Base-by-base conservation (phyloP, 1,140 invertebrate species). In the Planococcus citri region DNA sequence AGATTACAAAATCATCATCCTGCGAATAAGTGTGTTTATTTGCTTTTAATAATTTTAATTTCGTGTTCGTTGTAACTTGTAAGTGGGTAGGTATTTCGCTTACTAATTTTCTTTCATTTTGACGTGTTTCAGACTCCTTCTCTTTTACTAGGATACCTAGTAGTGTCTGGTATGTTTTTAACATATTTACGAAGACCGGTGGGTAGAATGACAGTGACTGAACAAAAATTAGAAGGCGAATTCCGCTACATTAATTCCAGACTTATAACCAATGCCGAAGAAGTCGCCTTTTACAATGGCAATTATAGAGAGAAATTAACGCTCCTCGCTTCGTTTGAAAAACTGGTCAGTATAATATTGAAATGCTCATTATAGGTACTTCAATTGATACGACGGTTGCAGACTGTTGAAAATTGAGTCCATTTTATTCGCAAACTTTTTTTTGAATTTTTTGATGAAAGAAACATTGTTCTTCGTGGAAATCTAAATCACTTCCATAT, bases 201-300 rank as follows among this genome's bases (percentile, higher is more conserved):
- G 72, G 92, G 89, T 73, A 80, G 85, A 58, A 83, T 98, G 80
- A 98, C 95, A 0, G 90, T 95, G 0, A 85, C 86, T 73, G 96
- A 99, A 77, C 96, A 98, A 80, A 91, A 93, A 78, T 79, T 98
- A 10, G 97, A 99, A 82, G 97, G 96, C 72, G 95, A 99, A 83
- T 97, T 95, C 79, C 85, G 97, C 76, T 97, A 94, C 76, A 93
- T 98, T 22, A 96, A 98, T 79, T 94, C 94, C 8, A 82, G 97
- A 27, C 80, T 99, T 3, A 98, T 98, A 58, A 95, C 94, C 0
- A 97, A 98, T 79, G 94, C 94, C 21, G 97, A 99, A 81, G 97
- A 99, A 81, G 86, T 98, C 72, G 95, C 96, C 1, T 99, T 98
- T 79, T 98, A 98, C 78, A 72, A 73, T 69, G 75, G 74, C 1